Evolutionary conservation across 2,113 vertebrate genomes (phyloP).

Genomic region (Hippocampus mohnikei): DNA sequence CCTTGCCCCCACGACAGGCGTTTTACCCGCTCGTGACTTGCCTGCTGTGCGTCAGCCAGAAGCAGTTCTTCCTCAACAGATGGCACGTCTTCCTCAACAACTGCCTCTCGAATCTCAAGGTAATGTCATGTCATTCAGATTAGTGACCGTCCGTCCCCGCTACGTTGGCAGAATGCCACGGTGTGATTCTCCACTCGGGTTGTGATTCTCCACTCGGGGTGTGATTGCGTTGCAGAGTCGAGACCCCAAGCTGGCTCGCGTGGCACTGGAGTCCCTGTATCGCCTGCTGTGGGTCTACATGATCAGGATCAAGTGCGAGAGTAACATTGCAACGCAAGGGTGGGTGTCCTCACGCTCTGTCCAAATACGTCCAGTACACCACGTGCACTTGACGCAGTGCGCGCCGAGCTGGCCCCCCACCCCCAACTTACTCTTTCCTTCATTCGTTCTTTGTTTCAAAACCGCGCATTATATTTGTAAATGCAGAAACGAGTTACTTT

Average conservation of each 20-base stretch:
- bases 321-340: conserved; percentile 97
- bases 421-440: neutral
- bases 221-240: conserved; percentile 78
- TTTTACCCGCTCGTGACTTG: conserved; percentile 93
- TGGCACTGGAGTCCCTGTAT: conserved; percentile 96
- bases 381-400: no score
- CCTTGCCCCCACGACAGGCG: conserved; percentile 35
- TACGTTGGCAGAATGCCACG: neutral
- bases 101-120: conserved; percentile 97
- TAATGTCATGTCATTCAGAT: conserved; percentile 44
- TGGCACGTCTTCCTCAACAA: conserved; percentile 98
- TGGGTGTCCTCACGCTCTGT: conserved; percentile 50
- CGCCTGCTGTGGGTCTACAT: conserved; percentile 97
- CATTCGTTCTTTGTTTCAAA: neutral
- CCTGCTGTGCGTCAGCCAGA: conserved; percentile 97
- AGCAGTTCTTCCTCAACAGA: conserved; percentile 93
- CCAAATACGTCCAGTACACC: neutral
- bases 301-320: conserved; percentile 99
- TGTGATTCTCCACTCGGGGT: neutral
- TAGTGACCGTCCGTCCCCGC: no score
- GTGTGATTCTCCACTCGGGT: neutral
- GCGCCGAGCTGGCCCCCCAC: no score
- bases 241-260: conserved; percentile 95
- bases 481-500: neutral
- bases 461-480: neutral